Base-by-base conservation (phyloP, 2,113 vertebrate species). In the Notarius lentiginosus region DNA sequence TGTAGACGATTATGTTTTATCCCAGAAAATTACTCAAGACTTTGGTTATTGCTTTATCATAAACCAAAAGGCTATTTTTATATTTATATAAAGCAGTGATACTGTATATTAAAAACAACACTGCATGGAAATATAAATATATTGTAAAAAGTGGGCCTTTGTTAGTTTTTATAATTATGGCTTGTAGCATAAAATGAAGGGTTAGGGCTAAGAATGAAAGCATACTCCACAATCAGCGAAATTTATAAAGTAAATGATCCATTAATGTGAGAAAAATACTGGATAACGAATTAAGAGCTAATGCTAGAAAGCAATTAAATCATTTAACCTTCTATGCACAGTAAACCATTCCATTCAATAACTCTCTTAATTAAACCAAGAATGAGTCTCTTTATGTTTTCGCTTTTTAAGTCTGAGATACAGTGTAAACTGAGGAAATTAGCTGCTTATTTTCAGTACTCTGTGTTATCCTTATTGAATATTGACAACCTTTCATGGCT, bases 401-500 rank as follows among this genome's bases (percentile, higher is more conserved):
- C 18, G 34, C 18, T n/a, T 65, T 66, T 65, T 49, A 65, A 10
- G 12, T 51, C 0, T 9, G 24, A 66, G 12, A 49, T 66, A 17
- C 47, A 27, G 24, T 7, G 7, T 27, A 27, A 66, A 49, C 22
- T 82, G 81, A 9, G 41, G n/a, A n/a, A 66, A 82, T 17, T 51
- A 27, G 61, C 47, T 51, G 15, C 34, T 15, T 49, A 1, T 47
- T 63, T 82, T 63, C 18, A 24, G 79, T 47, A 79, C 30, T 30
- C 24, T 79, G 76, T 80, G 79, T 82, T 81, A 47, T 24, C 22
- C 47, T 51, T 82, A 82, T 66, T n/a, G 47, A 66, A 82, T 66
- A 66, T 66, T 17, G 81, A 82, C 81, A 65, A 66, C 81, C 61
- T 82, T 24, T 65, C 80, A 82, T 10, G 22, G 11, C 80, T 82